Percentiles rank a stretch among this genome's conserved stretches.
These are phyloP conservation scores for Patella ulyssiponensis DNA, from an alignment of 2,888 invertebrate genomes.

Conservation along the genomic window DNA sequence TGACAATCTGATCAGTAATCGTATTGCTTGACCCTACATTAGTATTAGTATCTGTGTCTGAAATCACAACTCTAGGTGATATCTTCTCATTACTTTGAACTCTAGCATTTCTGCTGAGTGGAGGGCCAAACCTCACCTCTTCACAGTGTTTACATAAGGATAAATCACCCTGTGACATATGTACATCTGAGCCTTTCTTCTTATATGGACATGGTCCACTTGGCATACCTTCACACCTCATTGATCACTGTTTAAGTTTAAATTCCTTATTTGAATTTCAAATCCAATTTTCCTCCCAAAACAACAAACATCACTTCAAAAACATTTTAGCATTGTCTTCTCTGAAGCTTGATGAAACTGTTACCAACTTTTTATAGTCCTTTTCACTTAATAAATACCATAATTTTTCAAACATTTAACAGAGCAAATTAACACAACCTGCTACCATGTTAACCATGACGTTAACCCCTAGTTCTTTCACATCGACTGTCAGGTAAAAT, in stretches of 20 bases:
- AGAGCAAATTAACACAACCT: too few species aligned
- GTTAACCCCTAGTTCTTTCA: too few species aligned
- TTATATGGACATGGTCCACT: neutral
- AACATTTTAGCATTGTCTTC: too few species aligned
- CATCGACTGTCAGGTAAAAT: too few species aligned
- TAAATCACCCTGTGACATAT: neutral
- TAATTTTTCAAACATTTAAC: too few species aligned
- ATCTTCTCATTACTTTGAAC: neutral
- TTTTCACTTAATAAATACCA: too few species aligned
- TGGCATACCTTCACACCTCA: constrained; percentile 6
- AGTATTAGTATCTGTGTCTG: neutral
- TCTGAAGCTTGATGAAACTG: too few species aligned
- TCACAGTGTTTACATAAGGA: neutral
- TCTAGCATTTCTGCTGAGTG: neutral
- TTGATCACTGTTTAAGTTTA: neutral
- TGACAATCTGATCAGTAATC: neutral
- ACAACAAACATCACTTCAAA: too few species aligned
- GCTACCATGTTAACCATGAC: too few species aligned
- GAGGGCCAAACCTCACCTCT: neutral
- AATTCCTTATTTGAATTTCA: too few species aligned
- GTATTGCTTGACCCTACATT: neutral
- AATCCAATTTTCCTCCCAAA: too few species aligned
- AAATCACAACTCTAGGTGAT: neutral
- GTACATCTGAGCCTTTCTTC: neutral
- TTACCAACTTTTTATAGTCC: too few species aligned